Base-by-base conservation (phyloP, 2,888 invertebrate genomes). In the Drosophila peninsularis region DNA sequence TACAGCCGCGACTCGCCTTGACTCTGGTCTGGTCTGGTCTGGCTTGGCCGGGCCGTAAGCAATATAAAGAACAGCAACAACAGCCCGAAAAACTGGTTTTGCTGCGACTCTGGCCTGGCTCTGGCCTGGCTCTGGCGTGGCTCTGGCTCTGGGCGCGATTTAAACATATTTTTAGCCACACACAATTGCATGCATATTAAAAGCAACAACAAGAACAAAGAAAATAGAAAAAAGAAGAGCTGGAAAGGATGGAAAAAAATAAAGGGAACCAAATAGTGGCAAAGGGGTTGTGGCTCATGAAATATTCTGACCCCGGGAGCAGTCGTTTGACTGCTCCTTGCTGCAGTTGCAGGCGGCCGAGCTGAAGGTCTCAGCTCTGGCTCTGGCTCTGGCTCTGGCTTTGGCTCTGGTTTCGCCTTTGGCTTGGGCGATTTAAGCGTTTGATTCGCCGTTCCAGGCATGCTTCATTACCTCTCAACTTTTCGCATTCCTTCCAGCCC, bases 161-260 rank as follows among this genome's bases (percentile, higher is more conserved):
- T 87, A 80, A 89, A 89, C 89, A 84, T 84, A 89, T 84, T 84
- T 84, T 89, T 84, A 84, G 83, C 87, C 89, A 75, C 73, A 75
- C 67, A 78, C 86, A 84, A 84, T 89, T 89, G 83, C 83, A 84
- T 87, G 83, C 88, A 84, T 83, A 84, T 84, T 87, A 89, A 78
- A 71, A 75, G 72, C 64, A 69, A 71, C 47, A 60, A 77, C 52
- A 54, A 53, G 17, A 24, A 41, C 3, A 36, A 34, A 27, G 36
- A 47, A 45, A 47, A 34, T n/a, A 32, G 34, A 37, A 53, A 41
- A 32, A 56, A 30, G 27, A 30, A 52, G 2, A 21, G n/a, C n/a
- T n/a, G 19, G n/a, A 4, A 14, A 21, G 9, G 34, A 21, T 10
- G n/a, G 36, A 11, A 30, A 19, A 13, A 30, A 10, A 13, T 53